Evolutionary conservation across 2,888 invertebrate genomes (phyloP).

Genomic region (Xylota segnis): DNA sequence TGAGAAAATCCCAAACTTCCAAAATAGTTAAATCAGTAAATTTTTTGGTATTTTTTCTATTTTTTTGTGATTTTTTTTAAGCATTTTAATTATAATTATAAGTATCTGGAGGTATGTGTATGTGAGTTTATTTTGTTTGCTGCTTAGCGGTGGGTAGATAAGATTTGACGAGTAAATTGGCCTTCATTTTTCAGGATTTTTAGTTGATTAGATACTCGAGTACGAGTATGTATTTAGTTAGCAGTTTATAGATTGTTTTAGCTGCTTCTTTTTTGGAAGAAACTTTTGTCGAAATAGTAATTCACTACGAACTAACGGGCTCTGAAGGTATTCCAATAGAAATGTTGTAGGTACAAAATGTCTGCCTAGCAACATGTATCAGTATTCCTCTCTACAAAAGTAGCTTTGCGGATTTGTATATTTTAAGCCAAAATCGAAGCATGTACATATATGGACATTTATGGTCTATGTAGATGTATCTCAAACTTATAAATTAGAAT

Average conservation of each 20-base stretch:
- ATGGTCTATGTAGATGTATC: too few species aligned
- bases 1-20: conserved; percentile 30
- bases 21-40: conserved; percentile 24
- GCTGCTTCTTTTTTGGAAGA: conserved; percentile 1
- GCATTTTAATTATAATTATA: conserved; percentile 30
- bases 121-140: conserved; percentile 6
- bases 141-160: conserved; percentile 24
- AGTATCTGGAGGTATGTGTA: conserved; percentile 31
- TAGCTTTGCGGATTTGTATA: too few species aligned
- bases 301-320: not conserved
- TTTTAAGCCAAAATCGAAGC: too few species aligned
- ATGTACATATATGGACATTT: too few species aligned
- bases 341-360: not conserved
- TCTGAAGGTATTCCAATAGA: not conserved
- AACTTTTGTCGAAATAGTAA: not conserved
- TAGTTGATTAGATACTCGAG: conserved; percentile 42
- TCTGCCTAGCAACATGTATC: conserved; percentile 27
- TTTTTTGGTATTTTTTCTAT: conserved; percentile 23
- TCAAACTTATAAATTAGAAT: too few species aligned
- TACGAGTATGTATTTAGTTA: not conserved
- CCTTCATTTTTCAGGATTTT: conserved; percentile 7
- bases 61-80: conserved; percentile 28
- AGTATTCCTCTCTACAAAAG: too few species aligned
- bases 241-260: conserved; percentile 3
- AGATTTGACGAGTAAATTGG: conserved; percentile 55